Evolutionary conservation across 1,140 invertebrate species (phyloP).

Genomic region (Cherax destructor): DNA sequence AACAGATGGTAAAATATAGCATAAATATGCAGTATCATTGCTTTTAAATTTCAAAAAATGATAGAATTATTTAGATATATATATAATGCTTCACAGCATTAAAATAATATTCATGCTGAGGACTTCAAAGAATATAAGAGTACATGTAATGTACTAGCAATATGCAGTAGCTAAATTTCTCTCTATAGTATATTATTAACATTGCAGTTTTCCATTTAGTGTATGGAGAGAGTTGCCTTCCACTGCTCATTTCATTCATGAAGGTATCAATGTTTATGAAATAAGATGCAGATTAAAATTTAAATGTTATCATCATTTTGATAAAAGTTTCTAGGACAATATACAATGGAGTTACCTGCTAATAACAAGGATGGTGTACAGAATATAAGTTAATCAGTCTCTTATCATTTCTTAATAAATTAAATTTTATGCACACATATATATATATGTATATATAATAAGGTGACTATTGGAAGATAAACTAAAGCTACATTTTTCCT

Average conservation of each 20-base stretch:
- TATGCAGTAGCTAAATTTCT: neutral
- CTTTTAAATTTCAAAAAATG: neutral
- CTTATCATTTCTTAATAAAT: neutral
- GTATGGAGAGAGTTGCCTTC: neutral
- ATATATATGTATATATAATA: neutral
- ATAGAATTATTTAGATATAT: neutral
- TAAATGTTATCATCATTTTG: neutral
- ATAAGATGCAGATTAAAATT: neutral
- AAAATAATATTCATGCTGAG: neutral
- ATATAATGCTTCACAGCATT: slow-evolving; percentile 1
- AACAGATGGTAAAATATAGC: neutral
- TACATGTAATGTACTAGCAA: neutral
- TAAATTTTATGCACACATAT: neutral
- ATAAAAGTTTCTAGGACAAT: neutral
- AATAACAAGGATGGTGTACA: neutral
- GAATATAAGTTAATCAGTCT: neutral
- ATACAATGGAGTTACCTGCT: neutral
- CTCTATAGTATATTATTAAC: neutral
- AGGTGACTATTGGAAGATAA: slow-evolving; percentile 2
- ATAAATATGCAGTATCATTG: neutral
- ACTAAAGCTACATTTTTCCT: neutral
- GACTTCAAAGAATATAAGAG: neutral
- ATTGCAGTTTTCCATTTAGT: neutral
- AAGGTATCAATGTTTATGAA: neutral
- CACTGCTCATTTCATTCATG: slow-evolving; percentile 10